Evolutionary conservation across 2,797 vertebrate species (phyloP), one percentile per base, ranked within the genome.

Genomic region (Holocentrus rufus): DNA sequence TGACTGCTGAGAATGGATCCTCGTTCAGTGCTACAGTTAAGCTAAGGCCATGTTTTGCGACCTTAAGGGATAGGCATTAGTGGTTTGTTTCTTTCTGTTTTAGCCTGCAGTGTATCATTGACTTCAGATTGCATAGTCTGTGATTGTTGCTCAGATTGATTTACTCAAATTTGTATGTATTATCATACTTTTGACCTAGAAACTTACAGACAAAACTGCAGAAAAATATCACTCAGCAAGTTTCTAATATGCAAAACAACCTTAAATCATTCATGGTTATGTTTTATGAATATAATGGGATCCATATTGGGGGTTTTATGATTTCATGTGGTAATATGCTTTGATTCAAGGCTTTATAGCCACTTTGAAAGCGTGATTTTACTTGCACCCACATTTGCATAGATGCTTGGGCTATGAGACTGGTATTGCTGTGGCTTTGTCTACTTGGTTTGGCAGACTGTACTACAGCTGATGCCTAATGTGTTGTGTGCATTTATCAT

Each of bases 1-100:
- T 14, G 50, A 66, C 52, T 17, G 63, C 39, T 55, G 65, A 34
- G 46, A 70, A 18, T 20, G 59, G 73, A 36, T 59, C 65, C 72
- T 72, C 58, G 49, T 20, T 5, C 70, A 46, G 75, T 2, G 10
- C 22, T 30, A 5, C 25, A 62, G 57, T 63, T 60, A 46, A 60
- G 63, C 49, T 53, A 11, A 76, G 70, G 46, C 39, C 30, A 0
- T 17, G 58, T 54, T 70, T 20, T 27, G 27, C 61, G 27, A 23
- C 55, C 53, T 7, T 39, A 46, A 72, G 11, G 20, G 49, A 22
- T 31, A 34, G 31, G 7, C 5, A 34, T 34, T 34, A 60, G 36
- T 64, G 8, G 27, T 72, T 49, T 22, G 31, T 54, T 8, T 69
- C 8, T 52, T 20, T 22, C 2, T 18, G 9, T 20, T 15, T 6